A percentile compares a stretch with the other conserved stretches of the same genome.
Conservation (phyloP, 2,888 invertebrate genomes). For the Hirtodrosophila trivittata region DNA sequence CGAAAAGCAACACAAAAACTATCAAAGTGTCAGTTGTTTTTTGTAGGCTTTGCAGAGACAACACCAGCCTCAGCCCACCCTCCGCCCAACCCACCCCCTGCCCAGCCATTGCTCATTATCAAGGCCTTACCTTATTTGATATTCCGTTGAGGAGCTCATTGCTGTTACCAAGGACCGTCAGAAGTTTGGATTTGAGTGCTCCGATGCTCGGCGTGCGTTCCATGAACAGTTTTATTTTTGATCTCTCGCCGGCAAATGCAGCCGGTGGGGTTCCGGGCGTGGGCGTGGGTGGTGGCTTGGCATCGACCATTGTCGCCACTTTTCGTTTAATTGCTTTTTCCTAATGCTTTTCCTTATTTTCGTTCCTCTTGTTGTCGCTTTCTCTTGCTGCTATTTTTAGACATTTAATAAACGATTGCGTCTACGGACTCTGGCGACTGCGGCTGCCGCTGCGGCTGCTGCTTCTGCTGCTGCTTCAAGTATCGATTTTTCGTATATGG, state of each 20-base stretch:
- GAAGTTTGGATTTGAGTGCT: conserved; percentile 84
- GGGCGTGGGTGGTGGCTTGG: conserved; percentile 61
- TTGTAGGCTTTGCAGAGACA: conserved; percentile 47
- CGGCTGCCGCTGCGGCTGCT: conserved; percentile 5
- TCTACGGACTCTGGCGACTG: conserved; percentile 16
- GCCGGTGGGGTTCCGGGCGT: conserved; percentile 75
- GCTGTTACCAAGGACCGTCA: conserved; percentile 85
- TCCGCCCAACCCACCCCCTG: not conserved
- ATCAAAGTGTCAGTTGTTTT: conserved; percentile 55
- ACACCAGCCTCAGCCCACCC: conserved; percentile 6
- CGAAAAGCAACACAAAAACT: conserved; percentile 36
- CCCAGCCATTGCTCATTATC: conserved; percentile 58
- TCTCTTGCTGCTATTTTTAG: conserved; percentile 37
- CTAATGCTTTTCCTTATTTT: not conserved
- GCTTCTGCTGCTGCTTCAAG: conserved; percentile 38
- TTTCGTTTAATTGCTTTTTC: conserved; percentile 1
- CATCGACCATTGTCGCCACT: conserved; percentile 61
- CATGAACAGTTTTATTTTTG: conserved; percentile 84
- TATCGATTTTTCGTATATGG: conserved; percentile 72
- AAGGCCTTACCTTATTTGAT: conserved; percentile 84
- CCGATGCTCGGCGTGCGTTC: conserved; percentile 84
- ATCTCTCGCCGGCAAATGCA: conserved; percentile 82
- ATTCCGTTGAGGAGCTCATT: conserved; percentile 85
- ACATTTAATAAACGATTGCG: conserved; percentile 44
- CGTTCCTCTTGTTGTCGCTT: conserved; percentile 4